Evolutionary conservation across 2,113 vertebrate species (phyloP).

Genomic region (Reinhardtius hippoglossoides): DNA sequence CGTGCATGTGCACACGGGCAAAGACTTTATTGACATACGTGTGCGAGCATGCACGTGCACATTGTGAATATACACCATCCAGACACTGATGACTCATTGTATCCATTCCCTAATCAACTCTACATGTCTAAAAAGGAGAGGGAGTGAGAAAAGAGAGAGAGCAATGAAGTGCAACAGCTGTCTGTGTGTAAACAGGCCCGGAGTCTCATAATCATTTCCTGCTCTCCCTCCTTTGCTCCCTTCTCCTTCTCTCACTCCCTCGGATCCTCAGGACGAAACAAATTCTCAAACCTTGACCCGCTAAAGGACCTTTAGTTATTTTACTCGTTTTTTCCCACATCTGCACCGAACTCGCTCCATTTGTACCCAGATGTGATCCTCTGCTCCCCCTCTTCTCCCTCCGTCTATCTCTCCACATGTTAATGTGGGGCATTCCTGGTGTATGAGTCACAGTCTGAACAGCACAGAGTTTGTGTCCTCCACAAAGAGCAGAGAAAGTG

Average conservation of each 20-base stretch:
- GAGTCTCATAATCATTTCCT: conserved; percentile 61
- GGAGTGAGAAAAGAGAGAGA: conserved; percentile 13
- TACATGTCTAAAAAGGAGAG: conserved; percentile 50
- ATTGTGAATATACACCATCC: conserved; percentile 49
- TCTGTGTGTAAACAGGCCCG: conserved; percentile 71
- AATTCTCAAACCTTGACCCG: conserved; percentile 46
- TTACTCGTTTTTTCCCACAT: conserved; percentile 3
- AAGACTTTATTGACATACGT: conserved; percentile 17
- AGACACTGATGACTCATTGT: conserved; percentile 77
- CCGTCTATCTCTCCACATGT: conserved; percentile 71
- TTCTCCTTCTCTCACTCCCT: conserved; percentile 25
- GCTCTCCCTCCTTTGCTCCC: conserved; percentile 27
- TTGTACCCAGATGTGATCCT: conserved; percentile 38
- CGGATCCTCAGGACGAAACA: conserved; percentile 22
- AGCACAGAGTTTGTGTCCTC: conserved; percentile 70
- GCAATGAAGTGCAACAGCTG: conserved; percentile 75
- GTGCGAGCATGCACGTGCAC: conserved; percentile 37
- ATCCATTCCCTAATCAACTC: conserved; percentile 73
- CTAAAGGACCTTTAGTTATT: conserved; percentile 26
- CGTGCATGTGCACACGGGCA: conserved; percentile 1
- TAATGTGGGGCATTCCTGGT: conserved; percentile 78
- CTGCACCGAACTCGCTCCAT: conserved; percentile 23
- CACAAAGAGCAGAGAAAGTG: conserved; percentile 56
- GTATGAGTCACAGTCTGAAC: conserved; percentile 78
- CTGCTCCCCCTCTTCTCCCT: conserved; percentile 19